Evolutionary conservation across 2,888 invertebrate species (phyloP).

Genomic region (Drosophila bunnanda): DNA sequence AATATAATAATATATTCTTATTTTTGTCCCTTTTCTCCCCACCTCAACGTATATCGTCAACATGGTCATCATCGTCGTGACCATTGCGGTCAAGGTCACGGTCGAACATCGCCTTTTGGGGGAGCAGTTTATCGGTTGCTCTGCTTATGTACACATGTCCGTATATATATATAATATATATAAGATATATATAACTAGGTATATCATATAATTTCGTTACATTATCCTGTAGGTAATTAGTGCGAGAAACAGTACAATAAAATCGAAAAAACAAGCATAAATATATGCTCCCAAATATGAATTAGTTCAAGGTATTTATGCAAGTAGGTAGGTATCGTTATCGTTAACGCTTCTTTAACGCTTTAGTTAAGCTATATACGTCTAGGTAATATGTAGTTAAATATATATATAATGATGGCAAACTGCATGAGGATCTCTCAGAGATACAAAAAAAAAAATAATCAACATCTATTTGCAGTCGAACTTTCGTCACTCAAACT

Average conservation of each 20-base stretch:
- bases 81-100: neutral
- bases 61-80: neutral
- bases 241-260: slow-evolving; percentile 77
- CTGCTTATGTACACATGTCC: slow-evolving; percentile 27
- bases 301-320: slow-evolving; percentile 42
- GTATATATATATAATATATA: slow-evolving; percentile 46
- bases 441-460: slow-evolving; percentile 33
- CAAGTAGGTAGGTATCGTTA: slow-evolving; percentile 47
- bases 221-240: slow-evolving; percentile 69
- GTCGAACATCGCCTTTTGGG: neutral
- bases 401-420: slow-evolving; percentile 30
- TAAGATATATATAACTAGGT: slow-evolving; percentile 54
- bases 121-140: slow-evolving; percentile 6
- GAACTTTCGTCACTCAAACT: slow-evolving; percentile 17
- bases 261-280: slow-evolving; percentile 71
- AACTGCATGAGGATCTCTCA: slow-evolving; percentile 28
- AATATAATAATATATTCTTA: slow-evolving; percentile 28
- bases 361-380: slow-evolving; percentile 28
- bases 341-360: slow-evolving; percentile 33
- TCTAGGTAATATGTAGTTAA: slow-evolving; percentile 31
- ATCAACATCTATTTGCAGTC: slow-evolving; percentile 5
- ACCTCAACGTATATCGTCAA: neutral
- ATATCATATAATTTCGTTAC: slow-evolving; percentile 54
- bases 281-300: slow-evolving; percentile 62
- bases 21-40: too few relatives aligned